Base-by-base conservation (phyloP, 2,797 vertebrate genomes). In the Aphelocoma californica region DNA sequence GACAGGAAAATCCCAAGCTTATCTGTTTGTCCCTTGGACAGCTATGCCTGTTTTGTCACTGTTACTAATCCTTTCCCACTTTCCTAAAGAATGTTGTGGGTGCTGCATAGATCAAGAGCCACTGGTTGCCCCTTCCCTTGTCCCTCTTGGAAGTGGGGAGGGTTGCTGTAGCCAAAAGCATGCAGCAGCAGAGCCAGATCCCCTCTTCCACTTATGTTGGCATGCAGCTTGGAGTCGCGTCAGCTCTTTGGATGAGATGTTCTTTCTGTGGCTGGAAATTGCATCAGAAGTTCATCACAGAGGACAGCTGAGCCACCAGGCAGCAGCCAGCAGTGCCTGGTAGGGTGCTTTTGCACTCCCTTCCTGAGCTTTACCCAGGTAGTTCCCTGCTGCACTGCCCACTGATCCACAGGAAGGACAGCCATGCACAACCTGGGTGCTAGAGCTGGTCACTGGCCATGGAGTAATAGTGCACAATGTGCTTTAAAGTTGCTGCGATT, bases 221-320 rank as follows among this genome's bases (percentile, higher is more conserved):
- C 80, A 93, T 92, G 94, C 74, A 93, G 36, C 65, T 85, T 81
- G 67, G 81, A 91, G 90, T 50, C 8, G 0, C 9, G 14, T 83
- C 96, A 92, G 74, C 74, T 67, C 74, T 82, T 87, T 85, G 88
- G 90, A 78, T 62, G 78, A 92, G 74, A 92, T 91, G 74, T 64
- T 82, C 90, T 87, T 94, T 95, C 92, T 87, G 90, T 92, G 95
- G 95, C 83, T 96, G 66, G 61, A 87, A 85, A 92, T 93, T 93
- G 74, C 94, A 93, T 95, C 93, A 93, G 96, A 91, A 96, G 74
- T 82, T 93, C 91, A 87, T 85, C 0, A 0, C 81, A 81, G 70
- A 94, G 81, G 94, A 84, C 92, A 95, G 88, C 92, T 80, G 88
- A 95, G 88, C 57, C 81, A 87, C 61, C 54, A 36, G 38, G 47